Evolutionary conservation across 2,888 invertebrate genomes (phyloP).

Genomic region (Dermolepida albohirtum): DNA sequence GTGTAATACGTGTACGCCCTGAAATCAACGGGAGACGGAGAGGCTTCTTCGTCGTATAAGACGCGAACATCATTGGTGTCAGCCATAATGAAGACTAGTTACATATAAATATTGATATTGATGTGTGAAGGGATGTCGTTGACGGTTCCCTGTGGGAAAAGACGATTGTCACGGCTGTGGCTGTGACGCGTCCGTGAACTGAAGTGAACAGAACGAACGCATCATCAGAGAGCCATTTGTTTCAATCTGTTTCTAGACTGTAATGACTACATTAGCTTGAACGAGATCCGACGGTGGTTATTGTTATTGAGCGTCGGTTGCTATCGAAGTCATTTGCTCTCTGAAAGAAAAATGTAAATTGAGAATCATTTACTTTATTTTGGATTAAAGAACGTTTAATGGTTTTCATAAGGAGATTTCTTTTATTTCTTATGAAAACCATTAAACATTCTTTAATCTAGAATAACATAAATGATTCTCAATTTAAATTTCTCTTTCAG

Average conservation of each 20-base stretch:
- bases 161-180: constrained; percentile 47
- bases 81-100: constrained; percentile 64
- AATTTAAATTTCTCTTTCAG: no score
- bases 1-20: constrained; percentile 48
- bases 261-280: constrained; percentile 20
- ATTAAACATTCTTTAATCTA: no score
- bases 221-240: constrained; percentile 64
- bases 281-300: background rate
- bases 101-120: constrained; percentile 65
- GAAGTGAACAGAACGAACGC: constrained; percentile 12
- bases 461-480: no score
- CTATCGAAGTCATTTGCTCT: no score
- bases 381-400: no score
- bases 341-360: no score
- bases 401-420: no score
- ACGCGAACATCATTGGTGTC: constrained; percentile 58
- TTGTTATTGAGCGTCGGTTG: no score
- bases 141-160: constrained; percentile 63
- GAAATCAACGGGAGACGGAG: constrained; percentile 47
- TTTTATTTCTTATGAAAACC: no score
- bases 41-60: constrained; percentile 31
- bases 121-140: constrained; percentile 67
- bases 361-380: no score
- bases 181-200: constrained; percentile 47
- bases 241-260: constrained; percentile 64